These are phyloP conservation scores for Rhinolophus sinicus DNA, from an alignment of 2,113 vertebrate genomes.

Conservation along the genomic window DNA sequence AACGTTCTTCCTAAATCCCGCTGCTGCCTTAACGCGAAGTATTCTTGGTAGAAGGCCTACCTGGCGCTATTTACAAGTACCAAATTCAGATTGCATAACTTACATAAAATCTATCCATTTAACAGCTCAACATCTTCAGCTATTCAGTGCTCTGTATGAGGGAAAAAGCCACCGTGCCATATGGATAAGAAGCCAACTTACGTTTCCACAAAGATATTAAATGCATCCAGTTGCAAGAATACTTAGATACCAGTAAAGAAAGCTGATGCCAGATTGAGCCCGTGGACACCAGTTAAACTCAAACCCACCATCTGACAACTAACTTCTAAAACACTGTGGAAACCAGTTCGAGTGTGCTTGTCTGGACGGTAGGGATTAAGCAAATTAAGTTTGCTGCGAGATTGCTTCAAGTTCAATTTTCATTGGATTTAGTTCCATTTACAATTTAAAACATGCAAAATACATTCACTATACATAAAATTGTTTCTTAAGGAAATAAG, in stretches of 20 bases:
- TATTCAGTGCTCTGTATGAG: not conserved
- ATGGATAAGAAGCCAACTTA: not conserved
- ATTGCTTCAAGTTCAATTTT: not conserved
- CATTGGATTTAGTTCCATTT: constrained; percentile 18
- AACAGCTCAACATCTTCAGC: not conserved
- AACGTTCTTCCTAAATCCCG: not conserved
- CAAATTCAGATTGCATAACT: constrained; percentile 28
- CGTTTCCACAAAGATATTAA: not conserved
- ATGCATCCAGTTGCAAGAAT: not conserved
- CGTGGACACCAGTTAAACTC: not conserved
- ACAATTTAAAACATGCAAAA: constrained; percentile 65
- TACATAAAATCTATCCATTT: not conserved
- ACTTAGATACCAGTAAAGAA: not conserved
- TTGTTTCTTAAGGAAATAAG: constrained; percentile 53
- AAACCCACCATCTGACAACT: not conserved
- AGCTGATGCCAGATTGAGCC: not conserved
- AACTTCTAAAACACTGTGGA: not conserved
- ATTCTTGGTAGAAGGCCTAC: not conserved
- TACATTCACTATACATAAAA: constrained; percentile 78
- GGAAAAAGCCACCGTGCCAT: not conserved
- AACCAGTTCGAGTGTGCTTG: not conserved
- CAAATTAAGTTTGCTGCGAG: not conserved
- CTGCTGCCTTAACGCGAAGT: constrained; percentile 24
- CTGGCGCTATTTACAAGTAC: constrained; percentile 73
- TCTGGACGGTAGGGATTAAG: not conserved